These are phyloP conservation scores for Luffia ferchaultella DNA, from an alignment of 2,888 invertebrate species.

Conservation along the genomic window DNA sequence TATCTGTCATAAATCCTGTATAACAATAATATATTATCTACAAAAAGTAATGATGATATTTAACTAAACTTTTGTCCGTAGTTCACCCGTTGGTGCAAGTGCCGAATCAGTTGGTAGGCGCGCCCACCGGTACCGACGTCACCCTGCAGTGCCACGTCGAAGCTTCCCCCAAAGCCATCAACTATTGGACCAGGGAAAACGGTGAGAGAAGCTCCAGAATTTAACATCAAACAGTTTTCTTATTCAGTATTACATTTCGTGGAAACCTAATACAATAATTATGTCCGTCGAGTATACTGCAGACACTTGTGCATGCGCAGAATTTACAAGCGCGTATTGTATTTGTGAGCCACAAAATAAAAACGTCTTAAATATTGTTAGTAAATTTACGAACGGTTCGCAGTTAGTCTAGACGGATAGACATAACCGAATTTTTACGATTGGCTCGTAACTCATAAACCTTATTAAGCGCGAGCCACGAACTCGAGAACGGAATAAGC, in stretches of 20 bases:
- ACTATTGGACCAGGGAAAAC: conserved; percentile 92
- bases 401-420: background rate
- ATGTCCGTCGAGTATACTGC: too few relatives aligned
- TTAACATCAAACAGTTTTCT: too few relatives aligned
- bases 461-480: conserved; percentile 50
- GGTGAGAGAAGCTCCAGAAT: conserved; percentile 76
- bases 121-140: conserved; percentile 86
- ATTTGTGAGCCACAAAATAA: background rate
- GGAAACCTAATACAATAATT: too few relatives aligned
- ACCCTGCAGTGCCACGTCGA: conserved; percentile 87
- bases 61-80: too few relatives aligned
- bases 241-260: too few relatives aligned
- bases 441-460: conserved; percentile 41
- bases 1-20: too few relatives aligned
- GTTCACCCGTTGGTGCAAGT: conserved; percentile 94
- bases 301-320: too few relatives aligned
- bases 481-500: conserved; percentile 57
- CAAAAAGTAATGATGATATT: too few relatives aligned
- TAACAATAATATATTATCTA: too few relatives aligned
- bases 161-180: conserved; percentile 92
- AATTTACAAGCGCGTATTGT: background rate
- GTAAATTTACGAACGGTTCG: background rate
- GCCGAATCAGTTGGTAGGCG: conserved; percentile 91
- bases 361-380: background rate
- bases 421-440: conserved; percentile 28